phyloP scores from a whole-genome alignment of 2,797 vertebrate genomes.

The Artibeus jamaicensis region DNA sequence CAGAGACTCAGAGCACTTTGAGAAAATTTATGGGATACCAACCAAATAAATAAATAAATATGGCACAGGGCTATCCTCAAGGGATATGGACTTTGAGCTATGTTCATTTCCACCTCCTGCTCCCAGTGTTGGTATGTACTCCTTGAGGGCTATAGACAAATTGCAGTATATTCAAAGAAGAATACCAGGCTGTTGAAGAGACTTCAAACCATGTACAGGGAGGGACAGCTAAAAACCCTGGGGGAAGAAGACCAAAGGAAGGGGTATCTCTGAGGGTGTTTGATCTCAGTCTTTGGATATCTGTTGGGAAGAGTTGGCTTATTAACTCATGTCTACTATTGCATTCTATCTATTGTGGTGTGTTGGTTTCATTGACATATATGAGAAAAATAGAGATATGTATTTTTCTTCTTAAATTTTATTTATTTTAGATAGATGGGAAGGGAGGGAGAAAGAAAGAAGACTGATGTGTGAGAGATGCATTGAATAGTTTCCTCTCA shows the following conservation, averaged over 20 bases:
- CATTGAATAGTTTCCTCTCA: too few relatives aligned
- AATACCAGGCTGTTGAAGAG: not conserved
- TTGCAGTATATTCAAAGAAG: not conserved
- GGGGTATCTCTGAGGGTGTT: not conserved
- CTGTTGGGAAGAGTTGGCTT: not conserved
- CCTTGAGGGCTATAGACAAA: not conserved
- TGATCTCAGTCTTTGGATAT: constrained; percentile 7
- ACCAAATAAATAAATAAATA: not conserved
- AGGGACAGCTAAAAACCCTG: not conserved
- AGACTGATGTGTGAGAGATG: too few relatives aligned
- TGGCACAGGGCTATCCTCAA: not conserved
- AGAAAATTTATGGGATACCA: not conserved
- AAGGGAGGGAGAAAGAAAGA: too few relatives aligned
- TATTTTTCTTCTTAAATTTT: too few relatives aligned
- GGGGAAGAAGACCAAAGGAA: not conserved
- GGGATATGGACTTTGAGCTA: not conserved
- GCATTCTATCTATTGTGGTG: not conserved
- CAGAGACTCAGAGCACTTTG: not conserved
- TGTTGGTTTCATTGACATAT: not conserved
- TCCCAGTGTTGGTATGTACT: not conserved
- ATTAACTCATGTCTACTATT: not conserved
- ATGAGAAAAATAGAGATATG: not conserved
- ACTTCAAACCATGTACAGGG: not conserved
- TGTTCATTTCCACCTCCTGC: not conserved
- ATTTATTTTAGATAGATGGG: too few relatives aligned